These are phyloP conservation scores for Schizaphis graminum DNA, from an alignment of 2,888 invertebrate species.

Conservation along the genomic window DNA sequence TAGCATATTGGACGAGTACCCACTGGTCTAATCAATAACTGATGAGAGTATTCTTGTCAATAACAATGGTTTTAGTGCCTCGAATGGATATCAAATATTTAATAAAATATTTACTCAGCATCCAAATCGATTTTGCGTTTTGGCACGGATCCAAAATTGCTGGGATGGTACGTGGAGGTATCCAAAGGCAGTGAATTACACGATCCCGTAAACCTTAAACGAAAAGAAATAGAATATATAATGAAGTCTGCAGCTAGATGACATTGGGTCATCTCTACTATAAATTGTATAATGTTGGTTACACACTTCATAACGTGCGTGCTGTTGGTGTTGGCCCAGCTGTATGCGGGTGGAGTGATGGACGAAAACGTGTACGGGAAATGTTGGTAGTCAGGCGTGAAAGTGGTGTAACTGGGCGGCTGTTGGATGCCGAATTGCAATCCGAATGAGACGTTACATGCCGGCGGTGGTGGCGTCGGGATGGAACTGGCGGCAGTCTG, in stretches of 20 bases:
- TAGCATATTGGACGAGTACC: too few relatives aligned
- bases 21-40: too few relatives aligned
- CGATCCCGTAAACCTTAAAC: slow-evolving; percentile 54
- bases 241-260: not conserved
- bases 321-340: slow-evolving; percentile 62
- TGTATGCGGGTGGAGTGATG: slow-evolving; percentile 42
- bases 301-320: slow-evolving; percentile 53
- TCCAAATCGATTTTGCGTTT: slow-evolving; percentile 61
- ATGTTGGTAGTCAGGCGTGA: slow-evolving; percentile 34
- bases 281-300: not conserved
- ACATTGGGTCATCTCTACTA: not conserved
- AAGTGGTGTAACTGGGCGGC: not conserved
- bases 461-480: not conserved
- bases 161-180: not conserved
- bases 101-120: slow-evolving; percentile 29
- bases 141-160: slow-evolving; percentile 38
- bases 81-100: not conserved
- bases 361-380: slow-evolving; percentile 53
- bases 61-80: not conserved
- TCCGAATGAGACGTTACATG: not conserved
- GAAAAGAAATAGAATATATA: not conserved
- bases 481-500: not conserved
- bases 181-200: slow-evolving; percentile 38
- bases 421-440: not conserved
- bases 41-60: not conserved